Percentiles rank a stretch among this genome's conserved stretches.
These are phyloP conservation scores for Onychostoma macrolepis DNA, from an alignment of 2,113 vertebrate genomes.

Conservation along the genomic window DNA sequence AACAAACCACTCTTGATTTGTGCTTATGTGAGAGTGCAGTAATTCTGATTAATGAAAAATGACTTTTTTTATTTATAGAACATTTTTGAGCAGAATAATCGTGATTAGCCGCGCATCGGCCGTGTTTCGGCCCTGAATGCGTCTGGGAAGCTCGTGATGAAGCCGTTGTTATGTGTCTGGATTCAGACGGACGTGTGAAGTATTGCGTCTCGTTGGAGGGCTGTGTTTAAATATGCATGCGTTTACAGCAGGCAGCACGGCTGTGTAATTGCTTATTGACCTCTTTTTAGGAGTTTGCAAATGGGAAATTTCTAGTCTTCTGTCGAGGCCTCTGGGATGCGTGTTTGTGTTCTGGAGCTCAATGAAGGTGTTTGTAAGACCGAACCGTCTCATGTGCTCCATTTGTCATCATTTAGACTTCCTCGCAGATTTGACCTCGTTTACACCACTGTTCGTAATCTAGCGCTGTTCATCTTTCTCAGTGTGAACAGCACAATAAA, in stretches of 20 bases:
- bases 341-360: not conserved
- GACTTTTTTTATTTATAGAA: no score
- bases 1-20: no score
- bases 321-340: not conserved
- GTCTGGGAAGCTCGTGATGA: no score
- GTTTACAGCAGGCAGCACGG: conserved; percentile 23
- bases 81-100: no score
- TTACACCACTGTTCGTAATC: not conserved
- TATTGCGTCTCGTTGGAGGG: conserved; percentile 2
- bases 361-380: not conserved
- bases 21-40: no score
- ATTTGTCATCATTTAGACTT: not conserved
- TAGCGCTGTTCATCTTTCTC: not conserved
- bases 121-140: no score
- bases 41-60: no score
- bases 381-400: not conserved
- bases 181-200: conserved; percentile 36
- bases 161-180: not conserved
- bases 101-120: no score
- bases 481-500: not conserved
- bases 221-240: not conserved
- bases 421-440: not conserved
- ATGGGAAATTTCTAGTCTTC: conserved; percentile 34
- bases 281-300: conserved; percentile 50
- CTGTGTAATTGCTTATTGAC: conserved; percentile 62